phyloP scores from a whole-genome alignment of 2,888 invertebrate genomes.

The Trissoscelio sp. region DNA sequence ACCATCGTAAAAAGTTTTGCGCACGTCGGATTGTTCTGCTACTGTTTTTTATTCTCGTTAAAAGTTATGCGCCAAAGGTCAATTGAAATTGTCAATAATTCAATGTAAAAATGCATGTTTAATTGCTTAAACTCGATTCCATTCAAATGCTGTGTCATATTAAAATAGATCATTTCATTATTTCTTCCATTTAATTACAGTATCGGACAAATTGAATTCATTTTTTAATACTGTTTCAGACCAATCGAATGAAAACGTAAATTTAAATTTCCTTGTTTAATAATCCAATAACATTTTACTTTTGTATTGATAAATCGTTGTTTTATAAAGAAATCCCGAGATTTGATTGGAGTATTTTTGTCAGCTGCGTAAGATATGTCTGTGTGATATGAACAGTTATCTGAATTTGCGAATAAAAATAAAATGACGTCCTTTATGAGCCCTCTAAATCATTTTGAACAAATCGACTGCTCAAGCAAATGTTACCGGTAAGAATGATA shows the following conservation, averaged over 20 bases:
- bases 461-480: conserved; percentile 67
- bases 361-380: conserved; percentile 46
- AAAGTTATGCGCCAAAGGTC: no score
- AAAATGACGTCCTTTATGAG: conserved; percentile 60
- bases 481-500: conserved; percentile 62
- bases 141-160: no score
- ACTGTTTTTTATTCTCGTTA: conserved; percentile 8
- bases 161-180: no score
- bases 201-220: no score
- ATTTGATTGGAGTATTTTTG: conserved; percentile 56
- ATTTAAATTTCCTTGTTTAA: no score
- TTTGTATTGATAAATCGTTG: conserved; percentile 24
- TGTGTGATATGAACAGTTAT: conserved; percentile 50
- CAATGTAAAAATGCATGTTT: no score
- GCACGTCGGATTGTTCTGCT: not conserved
- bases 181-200: no score
- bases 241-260: no score
- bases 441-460: conserved; percentile 59
- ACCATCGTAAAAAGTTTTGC: conserved; percentile 23
- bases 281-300: no score
- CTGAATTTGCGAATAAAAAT: conserved; percentile 64
- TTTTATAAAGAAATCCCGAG: conserved; percentile 23
- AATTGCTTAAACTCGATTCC: no score
- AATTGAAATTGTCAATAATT: no score
- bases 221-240: no score